A percentile compares a stretch with the other conserved stretches of the same genome.
Conservation (phyloP, 2,888 invertebrate species). For the Drosophila subsilvestris region DNA sequence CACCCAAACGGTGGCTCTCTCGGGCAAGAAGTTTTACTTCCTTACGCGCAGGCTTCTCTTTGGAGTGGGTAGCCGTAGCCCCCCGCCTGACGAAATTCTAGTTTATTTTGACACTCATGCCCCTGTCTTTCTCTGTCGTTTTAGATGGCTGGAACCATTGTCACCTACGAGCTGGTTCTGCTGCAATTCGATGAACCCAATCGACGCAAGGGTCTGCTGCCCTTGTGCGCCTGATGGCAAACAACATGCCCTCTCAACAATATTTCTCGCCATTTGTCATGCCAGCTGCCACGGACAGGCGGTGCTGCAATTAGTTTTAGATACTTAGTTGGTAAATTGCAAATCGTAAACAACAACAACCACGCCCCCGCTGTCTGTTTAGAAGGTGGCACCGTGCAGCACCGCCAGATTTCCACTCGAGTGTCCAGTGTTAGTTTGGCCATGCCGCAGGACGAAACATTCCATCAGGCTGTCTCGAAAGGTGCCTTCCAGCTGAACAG, state of each 20-base stretch:
- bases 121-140: neutral
- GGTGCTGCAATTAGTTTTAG: constrained; percentile 55
- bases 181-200: constrained; percentile 86
- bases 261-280: constrained; percentile 55
- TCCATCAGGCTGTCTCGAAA: constrained; percentile 73
- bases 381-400: neutral
- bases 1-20: constrained; percentile 86
- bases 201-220: constrained; percentile 76
- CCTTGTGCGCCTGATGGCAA: constrained; percentile 74
- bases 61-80: constrained; percentile 84
- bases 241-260: neutral
- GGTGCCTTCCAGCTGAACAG: constrained; percentile 49
- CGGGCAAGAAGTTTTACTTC: constrained; percentile 87
- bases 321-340: constrained; percentile 46
- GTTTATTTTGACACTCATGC: constrained; percentile 9
- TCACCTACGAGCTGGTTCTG: constrained; percentile 88
- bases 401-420: constrained; percentile 11
- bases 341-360: constrained; percentile 28
- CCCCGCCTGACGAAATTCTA: neutral
- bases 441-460: constrained; percentile 78
- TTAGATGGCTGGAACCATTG: constrained; percentile 87
- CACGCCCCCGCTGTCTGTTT: constrained; percentile 51
- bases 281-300: constrained; percentile 57
- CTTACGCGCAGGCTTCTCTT: constrained; percentile 86
- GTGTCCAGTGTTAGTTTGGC: constrained; percentile 44